Evolutionary conservation across 2,888 invertebrate species (phyloP).

Genomic region (Melanostoma mellinum): DNA sequence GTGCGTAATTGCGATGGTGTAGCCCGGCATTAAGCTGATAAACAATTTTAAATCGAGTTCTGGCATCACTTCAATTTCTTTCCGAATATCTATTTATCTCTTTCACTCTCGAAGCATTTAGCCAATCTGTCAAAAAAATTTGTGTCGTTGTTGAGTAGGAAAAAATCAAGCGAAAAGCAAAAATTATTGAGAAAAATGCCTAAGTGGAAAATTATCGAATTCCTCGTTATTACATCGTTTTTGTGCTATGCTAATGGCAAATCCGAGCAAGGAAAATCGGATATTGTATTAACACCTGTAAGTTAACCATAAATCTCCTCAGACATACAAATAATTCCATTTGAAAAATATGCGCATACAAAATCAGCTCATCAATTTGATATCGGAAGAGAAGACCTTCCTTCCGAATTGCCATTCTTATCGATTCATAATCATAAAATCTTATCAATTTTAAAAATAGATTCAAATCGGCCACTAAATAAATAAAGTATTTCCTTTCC

Average conservation of each 20-base stretch:
- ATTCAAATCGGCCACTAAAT: neutral
- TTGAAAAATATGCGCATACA: conserved; percentile 29
- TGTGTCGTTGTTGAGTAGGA: conserved; percentile 59
- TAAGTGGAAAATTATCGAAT: conserved; percentile 68
- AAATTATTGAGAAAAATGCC: conserved; percentile 56
- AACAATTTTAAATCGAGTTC: no score
- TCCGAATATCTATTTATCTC: conserved; percentile 3
- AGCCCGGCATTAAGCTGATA: no score
- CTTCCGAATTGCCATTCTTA: conserved; percentile 54
- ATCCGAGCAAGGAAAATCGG: conserved; percentile 70
- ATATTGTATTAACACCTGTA: conserved; percentile 55
- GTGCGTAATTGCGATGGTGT: no score
- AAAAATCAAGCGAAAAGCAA: conserved; percentile 43
- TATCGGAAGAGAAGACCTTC: conserved; percentile 7
- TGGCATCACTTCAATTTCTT: conserved; percentile 26
- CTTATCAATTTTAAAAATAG: conserved; percentile 27
- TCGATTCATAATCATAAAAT: conserved; percentile 50
- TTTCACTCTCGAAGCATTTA: conserved; percentile 23
- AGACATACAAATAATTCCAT: neutral
- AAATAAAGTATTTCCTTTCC: neutral
- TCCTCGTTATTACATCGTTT: conserved; percentile 53
- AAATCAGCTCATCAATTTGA: neutral
- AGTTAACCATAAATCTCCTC: neutral
- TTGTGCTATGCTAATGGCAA: conserved; percentile 63
- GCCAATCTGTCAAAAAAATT: conserved; percentile 48